Base-by-base conservation (phyloP, 2,797 vertebrate species). In the Champsocephalus gunnari region DNA sequence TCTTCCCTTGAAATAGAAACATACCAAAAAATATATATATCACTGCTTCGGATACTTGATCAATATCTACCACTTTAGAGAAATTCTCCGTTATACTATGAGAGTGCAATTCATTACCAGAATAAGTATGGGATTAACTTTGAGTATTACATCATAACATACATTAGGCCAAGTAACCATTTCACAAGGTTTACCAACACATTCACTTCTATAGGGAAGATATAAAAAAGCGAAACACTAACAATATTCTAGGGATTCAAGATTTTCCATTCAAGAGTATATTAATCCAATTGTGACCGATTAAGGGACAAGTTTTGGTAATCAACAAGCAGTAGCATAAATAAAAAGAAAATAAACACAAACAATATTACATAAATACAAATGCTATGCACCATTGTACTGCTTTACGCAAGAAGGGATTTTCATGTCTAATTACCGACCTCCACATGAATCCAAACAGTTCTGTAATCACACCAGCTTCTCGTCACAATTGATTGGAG, bases 271-370 rank as follows among this genome's bases (percentile, higher is more conserved):
- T 92, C 91, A 93, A 91, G 88, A 92, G 84, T 91, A 92, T 88
- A 91, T 84, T 73, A 84, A 92, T 92, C 89, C 90, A 92, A 94
- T 91, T 90, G 80, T 87, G 80, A 94, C 85, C 24, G 81, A 93
- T 93, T 89, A 83, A 92, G 88, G 92, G 93, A 93, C 83, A 93
- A 82, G 81, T 92, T 94, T 94, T 94, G 93, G 91, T 93, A 93
- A 92, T 92, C 92, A 80, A 94, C 94, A 93, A 95, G 93, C 93
- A 94, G 93, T 94, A 94, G 93, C 94, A 95, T 96, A 96, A 95
- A 96, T 95, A 94, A 94, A 90, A 89, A 78, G 73, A 83, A 87
- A 88, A 90, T 80, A 86, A 92, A 91, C 83, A 93, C 73, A 67
- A 92, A 92, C 88, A 94, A 93, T 92, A 90, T 93, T 92, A 94